Base-by-base conservation (phyloP, 2,113 vertebrate species). In the Oreotrochilus melanogaster region DNA sequence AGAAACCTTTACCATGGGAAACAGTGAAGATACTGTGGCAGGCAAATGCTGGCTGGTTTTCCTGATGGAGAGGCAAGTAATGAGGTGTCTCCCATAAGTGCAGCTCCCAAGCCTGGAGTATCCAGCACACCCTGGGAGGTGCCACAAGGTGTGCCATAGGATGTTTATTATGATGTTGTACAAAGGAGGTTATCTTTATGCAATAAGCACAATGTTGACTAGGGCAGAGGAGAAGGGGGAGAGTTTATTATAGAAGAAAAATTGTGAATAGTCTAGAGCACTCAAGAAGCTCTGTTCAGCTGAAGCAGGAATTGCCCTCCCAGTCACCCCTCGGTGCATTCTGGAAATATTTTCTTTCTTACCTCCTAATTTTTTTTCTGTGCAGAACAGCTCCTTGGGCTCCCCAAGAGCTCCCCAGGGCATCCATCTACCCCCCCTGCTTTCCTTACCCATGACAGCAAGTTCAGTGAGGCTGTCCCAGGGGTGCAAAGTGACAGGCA, bases 61-160 rank as follows among this genome's bases (percentile, higher is more conserved):
- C 10, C 8, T 4, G 1, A 9, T 4, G 6, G 31, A 48, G 30
- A 57, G 16, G 50, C 0, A 9, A 43, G 11, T 0, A 0, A 21
- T 4, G 19, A 61, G 7, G 1, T 5, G 7, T 66, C 27, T 30
- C 18, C 35, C 76, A 27, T 27, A 58, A 21, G 56, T 19, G 56
- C 61, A 86, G 54, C 18, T 91, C 50, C 35, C 27, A 45, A 45
- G 19, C 6, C 30, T 65, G 10, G 4, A 4, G 3, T 31, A 5
- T 64, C 30, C 57, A 64, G 23, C 27, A 28, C 18, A 16, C 24
- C 30, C 6, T 27, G 30, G 24, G 17, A 83, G 3, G 8, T 80
- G 42, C 25, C 24, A 57, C 8, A 2, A 18, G n/a, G 14, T 51
- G 22, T 50, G 22, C 6, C 47, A 50, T 0, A 15, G 17, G 8